These are phyloP conservation scores for Platerodrilus igneus DNA, from an alignment of 2,888 invertebrate genomes.

Conservation along the genomic window DNA sequence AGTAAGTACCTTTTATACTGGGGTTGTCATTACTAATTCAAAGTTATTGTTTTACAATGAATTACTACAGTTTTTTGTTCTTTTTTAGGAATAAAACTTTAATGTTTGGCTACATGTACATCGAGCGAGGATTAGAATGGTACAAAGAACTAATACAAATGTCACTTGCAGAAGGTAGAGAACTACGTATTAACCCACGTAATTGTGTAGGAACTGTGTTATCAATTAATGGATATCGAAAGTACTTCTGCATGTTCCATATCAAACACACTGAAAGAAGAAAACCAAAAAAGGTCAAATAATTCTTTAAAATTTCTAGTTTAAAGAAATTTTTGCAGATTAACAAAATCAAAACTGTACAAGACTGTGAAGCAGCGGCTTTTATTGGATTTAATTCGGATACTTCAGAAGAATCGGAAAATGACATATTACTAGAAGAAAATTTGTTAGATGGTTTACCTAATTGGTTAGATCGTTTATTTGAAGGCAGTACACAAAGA, in stretches of 20 bases:
- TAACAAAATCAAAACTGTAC: conserved; percentile 32
- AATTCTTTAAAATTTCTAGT: conserved; percentile 1
- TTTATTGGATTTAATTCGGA: conserved; percentile 80
- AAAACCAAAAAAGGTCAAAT: conserved; percentile 52
- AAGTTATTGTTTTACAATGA: no score
- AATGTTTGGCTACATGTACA: conserved; percentile 87
- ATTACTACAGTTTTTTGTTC: no score
- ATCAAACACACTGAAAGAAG: conserved; percentile 83
- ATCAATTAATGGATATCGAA: conserved; percentile 91
- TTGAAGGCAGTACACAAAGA: conserved; percentile 92
- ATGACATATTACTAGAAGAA: conserved; percentile 51
- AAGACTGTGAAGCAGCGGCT: conserved; percentile 75
- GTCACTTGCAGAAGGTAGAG: conserved; percentile 76
- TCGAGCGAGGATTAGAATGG: conserved; percentile 92
- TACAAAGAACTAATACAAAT: conserved; percentile 85
- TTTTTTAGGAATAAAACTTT: conserved; percentile 85
- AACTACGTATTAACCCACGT: conserved; percentile 86
- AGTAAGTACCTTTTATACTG: no score
- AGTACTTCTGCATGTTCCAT: conserved; percentile 99
- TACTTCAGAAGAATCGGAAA: conserved; percentile 59
- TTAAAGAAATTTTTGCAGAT: conserved; percentile 14
- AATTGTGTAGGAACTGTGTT: conserved; percentile 97
- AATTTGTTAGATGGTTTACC: conserved; percentile 82
- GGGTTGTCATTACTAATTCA: no score
- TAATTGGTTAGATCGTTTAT: conserved; percentile 94